Evolutionary conservation across 2,113 vertebrate genomes (phyloP).

Genomic region (Struthio camelus): DNA sequence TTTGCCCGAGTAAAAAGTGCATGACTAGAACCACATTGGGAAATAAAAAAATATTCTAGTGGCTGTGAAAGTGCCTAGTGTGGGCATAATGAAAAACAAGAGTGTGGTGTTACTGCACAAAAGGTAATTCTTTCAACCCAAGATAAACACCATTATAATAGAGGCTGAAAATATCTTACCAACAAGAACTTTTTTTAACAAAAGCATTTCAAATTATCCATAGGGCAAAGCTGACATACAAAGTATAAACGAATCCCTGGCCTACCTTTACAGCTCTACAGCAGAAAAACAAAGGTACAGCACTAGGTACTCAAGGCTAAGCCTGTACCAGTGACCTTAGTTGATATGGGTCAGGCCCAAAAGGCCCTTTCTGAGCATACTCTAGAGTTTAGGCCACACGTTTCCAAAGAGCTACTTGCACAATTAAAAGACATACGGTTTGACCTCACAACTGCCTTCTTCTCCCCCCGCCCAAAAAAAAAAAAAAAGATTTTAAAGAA

Average conservation of each 20-base stretch:
- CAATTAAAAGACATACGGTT: background rate
- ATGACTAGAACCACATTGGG: background rate
- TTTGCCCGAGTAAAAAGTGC: background rate
- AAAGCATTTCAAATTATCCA: background rate
- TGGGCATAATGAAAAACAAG: conserved; percentile 2
- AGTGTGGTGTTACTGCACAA: background rate
- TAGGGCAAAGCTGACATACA: background rate
- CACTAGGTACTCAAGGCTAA: background rate
- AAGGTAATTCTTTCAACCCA: conserved; percentile 49
- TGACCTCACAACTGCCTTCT: background rate
- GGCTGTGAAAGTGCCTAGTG: background rate
- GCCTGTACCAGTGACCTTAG: background rate
- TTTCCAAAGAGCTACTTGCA: background rate
- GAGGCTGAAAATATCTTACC: conserved; percentile 20
- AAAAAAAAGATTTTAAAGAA: background rate
- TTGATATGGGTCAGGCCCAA: conserved; percentile 14
- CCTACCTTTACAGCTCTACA: background rate
- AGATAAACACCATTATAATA: conserved; percentile 28
- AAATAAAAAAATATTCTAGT: background rate
- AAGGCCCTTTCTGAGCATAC: background rate
- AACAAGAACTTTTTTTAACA: background rate
- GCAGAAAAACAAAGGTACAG: background rate
- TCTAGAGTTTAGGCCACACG: background rate
- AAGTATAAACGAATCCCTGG: background rate
- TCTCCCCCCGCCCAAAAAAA: background rate